Evolutionary conservation across 2,797 vertebrate genomes (phyloP).

Genomic region (Thunnus albacares): DNA sequence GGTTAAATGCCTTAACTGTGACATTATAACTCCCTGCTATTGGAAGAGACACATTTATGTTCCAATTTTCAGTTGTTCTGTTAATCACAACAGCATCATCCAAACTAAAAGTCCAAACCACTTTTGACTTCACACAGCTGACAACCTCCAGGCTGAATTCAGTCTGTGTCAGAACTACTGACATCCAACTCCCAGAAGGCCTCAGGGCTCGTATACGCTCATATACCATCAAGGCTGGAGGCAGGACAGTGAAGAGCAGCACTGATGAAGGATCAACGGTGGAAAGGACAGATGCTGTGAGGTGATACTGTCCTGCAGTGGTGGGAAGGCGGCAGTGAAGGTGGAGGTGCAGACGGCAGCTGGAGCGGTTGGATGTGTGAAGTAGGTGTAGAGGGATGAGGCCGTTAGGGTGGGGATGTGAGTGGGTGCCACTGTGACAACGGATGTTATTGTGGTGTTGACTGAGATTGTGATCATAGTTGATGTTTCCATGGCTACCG

Average conservation of each 20-base stretch:
- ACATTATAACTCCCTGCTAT: conserved; percentile 52
- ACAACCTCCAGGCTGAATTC: conserved; percentile 48
- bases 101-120: conserved; percentile 57
- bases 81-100: conserved; percentile 38
- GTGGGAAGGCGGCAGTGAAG: conserved; percentile 23
- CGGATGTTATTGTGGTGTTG: neutral
- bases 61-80: conserved; percentile 53
- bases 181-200: conserved; percentile 42
- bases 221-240: conserved; percentile 40
- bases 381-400: conserved; percentile 29
- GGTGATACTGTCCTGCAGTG: conserved; percentile 37
- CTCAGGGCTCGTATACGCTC: conserved; percentile 34
- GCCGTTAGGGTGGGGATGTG: neutral
- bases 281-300: conserved; percentile 41
- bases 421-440: conserved; percentile 3
- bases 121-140: conserved; percentile 7
- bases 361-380: conserved; percentile 23
- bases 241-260: conserved; percentile 28
- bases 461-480: neutral
- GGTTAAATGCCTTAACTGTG: conserved; percentile 60
- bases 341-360: conserved; percentile 57
- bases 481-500: conserved; percentile 12
- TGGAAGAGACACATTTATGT: conserved; percentile 41
- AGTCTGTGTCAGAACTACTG: conserved; percentile 27
- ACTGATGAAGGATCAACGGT: conserved; percentile 7